These are phyloP conservation scores for Labroides dimidiatus DNA, from an alignment of 2,797 vertebrate species.

Conservation along the genomic window DNA sequence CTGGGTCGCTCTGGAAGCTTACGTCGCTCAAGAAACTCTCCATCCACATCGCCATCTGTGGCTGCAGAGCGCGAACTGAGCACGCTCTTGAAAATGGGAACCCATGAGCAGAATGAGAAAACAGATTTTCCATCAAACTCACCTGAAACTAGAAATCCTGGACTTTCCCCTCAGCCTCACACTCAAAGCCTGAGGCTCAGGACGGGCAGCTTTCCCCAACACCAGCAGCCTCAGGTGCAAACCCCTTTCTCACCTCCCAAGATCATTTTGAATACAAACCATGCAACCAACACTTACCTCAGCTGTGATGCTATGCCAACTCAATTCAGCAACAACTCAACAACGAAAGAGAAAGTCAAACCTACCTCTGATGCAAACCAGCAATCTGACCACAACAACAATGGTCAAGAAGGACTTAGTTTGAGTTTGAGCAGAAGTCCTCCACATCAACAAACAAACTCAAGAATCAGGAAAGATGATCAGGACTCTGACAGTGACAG, in stretches of 20 bases:
- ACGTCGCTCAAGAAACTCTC: constrained; percentile 82
- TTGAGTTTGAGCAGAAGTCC: background rate
- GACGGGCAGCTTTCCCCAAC: background rate
- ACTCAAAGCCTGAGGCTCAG: background rate
- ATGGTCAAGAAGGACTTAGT: background rate
- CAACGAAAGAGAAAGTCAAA: background rate
- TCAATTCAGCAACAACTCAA: background rate
- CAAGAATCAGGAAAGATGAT: background rate
- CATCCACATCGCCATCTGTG: constrained; percentile 35
- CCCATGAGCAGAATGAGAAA: constrained; percentile 50
- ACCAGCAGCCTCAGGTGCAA: constrained; percentile 15
- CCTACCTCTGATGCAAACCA: constrained; percentile 56
- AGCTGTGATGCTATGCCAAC: background rate
- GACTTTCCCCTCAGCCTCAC: constrained; percentile 4
- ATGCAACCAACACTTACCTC: constrained; percentile 45
- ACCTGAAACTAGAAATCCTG: background rate
- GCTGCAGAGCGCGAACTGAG: constrained; percentile 84
- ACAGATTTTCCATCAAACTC: constrained; percentile 7
- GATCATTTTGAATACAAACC: constrained; percentile 1
- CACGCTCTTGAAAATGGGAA: constrained; percentile 77
- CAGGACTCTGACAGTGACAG: background rate
- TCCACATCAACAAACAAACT: background rate
- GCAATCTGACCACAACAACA: constrained; percentile 36
- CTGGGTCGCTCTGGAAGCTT: constrained; percentile 80
- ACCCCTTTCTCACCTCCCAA: constrained; percentile 1